Evolutionary conservation across 2,888 invertebrate genomes (phyloP).

Genomic region (Tridacna gigas): DNA sequence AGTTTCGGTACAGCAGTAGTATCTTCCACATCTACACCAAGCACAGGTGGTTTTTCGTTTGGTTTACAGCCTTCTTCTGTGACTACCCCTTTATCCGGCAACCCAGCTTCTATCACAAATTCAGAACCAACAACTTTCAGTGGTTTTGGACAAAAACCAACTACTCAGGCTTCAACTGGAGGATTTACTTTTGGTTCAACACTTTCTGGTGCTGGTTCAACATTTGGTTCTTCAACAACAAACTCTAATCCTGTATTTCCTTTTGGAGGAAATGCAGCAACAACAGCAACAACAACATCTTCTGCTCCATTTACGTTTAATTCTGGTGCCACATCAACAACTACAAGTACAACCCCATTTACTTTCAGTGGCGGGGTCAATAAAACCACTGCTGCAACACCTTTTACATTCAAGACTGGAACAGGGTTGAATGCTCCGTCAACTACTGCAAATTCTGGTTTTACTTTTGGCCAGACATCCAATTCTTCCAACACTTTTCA

Average conservation of each 20-base stretch:
- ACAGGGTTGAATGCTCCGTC: neutral
- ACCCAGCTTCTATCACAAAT: neutral
- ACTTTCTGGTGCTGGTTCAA: slow-evolving; percentile 5
- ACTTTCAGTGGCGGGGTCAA: slow-evolving; percentile 31
- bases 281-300: slow-evolving; percentile 7
- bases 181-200: slow-evolving; percentile 36
- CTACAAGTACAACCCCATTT: slow-evolving; percentile 38
- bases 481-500: slow-evolving; percentile 26
- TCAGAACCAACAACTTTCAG: slow-evolving; percentile 21
- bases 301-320: slow-evolving; percentile 28
- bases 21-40: slow-evolving; percentile 16
- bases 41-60: slow-evolving; percentile 39
- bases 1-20: slow-evolving; percentile 30
- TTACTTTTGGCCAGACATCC: slow-evolving; percentile 46
- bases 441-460: slow-evolving; percentile 25
- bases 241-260: slow-evolving; percentile 1
- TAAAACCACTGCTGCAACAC: slow-evolving; percentile 25
- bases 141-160: slow-evolving; percentile 8
- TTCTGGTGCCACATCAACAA: slow-evolving; percentile 5
- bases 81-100: slow-evolving; percentile 25
- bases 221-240: slow-evolving; percentile 34
- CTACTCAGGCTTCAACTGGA: slow-evolving; percentile 11
- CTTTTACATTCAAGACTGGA: slow-evolving; percentile 18
- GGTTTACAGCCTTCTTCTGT: slow-evolving; percentile 18
- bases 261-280: slow-evolving; percentile 20